A percentile compares a stretch with the other conserved stretches of the same genome.
These are phyloP conservation scores for Falco punctatus DNA, from an alignment of 2,113 vertebrate genomes.

Conservation along the genomic window DNA sequence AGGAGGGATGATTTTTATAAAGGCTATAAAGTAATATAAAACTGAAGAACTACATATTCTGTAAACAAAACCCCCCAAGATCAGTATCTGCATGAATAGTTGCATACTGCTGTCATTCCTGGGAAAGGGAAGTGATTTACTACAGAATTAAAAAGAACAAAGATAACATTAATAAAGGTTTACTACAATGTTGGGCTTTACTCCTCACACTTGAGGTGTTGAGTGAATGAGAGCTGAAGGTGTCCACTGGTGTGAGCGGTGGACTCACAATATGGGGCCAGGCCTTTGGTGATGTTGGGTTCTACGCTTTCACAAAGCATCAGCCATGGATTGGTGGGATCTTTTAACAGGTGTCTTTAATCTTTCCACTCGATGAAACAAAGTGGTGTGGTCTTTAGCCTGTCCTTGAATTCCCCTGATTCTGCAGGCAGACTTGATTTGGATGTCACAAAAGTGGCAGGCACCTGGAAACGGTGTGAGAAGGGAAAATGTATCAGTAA, in stretches of 20 bases:
- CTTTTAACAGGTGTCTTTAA: not conserved
- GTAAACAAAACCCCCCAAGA: not conserved
- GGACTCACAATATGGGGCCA: not conserved
- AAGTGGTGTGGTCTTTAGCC: not conserved
- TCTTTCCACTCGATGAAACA: not conserved
- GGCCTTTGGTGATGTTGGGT: not conserved
- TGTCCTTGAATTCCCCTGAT: not conserved
- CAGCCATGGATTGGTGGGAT: not conserved
- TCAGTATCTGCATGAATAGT: not conserved
- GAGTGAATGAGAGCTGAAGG: not conserved
- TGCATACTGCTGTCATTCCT: not conserved
- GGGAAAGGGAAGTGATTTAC: not conserved
- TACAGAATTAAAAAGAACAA: not conserved
- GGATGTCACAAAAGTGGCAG: not conserved
- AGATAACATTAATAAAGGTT: not conserved
- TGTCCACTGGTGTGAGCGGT: not conserved
- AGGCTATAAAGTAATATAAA: not conserved
- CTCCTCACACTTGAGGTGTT: not conserved
- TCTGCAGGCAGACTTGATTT: not conserved
- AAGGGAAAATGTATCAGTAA: not conserved
- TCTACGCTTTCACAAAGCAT: not conserved
- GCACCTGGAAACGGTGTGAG: not conserved
- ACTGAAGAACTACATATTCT: not conserved
- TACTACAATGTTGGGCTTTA: not conserved
- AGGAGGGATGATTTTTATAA: not conserved